phyloP scores from a whole-genome alignment of 2,888 invertebrate genomes.

The Meliscaeva auricollis region DNA sequence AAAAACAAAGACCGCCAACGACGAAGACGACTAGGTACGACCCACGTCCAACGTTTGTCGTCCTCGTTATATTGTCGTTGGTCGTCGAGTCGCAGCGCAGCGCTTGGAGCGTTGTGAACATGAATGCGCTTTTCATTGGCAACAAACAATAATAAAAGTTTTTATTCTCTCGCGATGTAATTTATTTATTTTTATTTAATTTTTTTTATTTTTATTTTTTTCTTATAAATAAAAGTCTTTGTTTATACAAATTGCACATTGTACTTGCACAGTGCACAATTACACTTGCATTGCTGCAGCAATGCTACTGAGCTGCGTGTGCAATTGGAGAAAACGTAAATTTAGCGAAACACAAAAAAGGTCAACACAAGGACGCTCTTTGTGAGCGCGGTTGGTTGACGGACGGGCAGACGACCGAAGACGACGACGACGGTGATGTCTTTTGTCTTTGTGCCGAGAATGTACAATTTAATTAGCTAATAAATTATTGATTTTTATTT shows the following conservation, averaged over 20 bases:
- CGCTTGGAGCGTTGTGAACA: slow-evolving; percentile 20
- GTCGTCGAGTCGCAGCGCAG: not conserved
- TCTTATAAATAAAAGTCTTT: slow-evolving; percentile 67
- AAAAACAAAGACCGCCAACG: slow-evolving; percentile 36
- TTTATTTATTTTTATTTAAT: slow-evolving; percentile 56
- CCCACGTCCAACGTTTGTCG: slow-evolving; percentile 19
- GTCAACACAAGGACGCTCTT: slow-evolving; percentile 68
- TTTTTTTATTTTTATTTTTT: slow-evolving; percentile 48
- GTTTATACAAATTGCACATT: slow-evolving; percentile 47
- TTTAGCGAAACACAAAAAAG: slow-evolving; percentile 62
- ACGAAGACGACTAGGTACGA: slow-evolving; percentile 10
- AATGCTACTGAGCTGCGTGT: slow-evolving; percentile 32
- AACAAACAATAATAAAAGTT: slow-evolving; percentile 60
- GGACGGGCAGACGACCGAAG: not conserved
- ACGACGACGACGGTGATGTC: slow-evolving; percentile 9
- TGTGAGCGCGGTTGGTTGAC: slow-evolving; percentile 16
- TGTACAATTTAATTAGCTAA: slow-evolving; percentile 61
- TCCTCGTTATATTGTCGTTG: slow-evolving; percentile 3
- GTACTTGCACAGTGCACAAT: not conserved
- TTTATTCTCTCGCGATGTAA: slow-evolving; percentile 51
- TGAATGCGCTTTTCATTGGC: slow-evolving; percentile 63
- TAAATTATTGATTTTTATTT: slow-evolving; percentile 58
- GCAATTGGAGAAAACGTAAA: slow-evolving; percentile 62
- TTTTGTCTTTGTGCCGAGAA: slow-evolving; percentile 9
- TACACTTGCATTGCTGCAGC: not conserved